Conservation (phyloP, 1,140 invertebrate genomes). For the Bombus impatiens region DNA sequence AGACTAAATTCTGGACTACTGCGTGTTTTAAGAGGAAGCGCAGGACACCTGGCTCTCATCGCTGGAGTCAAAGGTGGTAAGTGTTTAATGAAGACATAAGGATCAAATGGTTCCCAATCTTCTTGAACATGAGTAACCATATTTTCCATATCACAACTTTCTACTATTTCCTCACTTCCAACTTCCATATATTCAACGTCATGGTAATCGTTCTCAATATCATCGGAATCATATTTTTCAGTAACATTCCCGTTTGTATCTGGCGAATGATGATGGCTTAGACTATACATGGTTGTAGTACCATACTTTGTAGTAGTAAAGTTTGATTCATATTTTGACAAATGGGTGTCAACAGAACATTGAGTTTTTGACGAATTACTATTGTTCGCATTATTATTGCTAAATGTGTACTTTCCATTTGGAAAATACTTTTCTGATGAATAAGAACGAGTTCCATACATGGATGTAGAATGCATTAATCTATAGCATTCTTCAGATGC, state of each 20-base stretch:
- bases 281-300: slow-evolving; percentile 67
- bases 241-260: slow-evolving; percentile 76
- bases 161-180: slow-evolving; percentile 80
- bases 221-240: slow-evolving; percentile 74
- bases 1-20: slow-evolving; percentile 97
- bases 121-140: slow-evolving; percentile 85
- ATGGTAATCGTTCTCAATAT: slow-evolving; percentile 75
- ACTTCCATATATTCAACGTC: slow-evolving; percentile 80
- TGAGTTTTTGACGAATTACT: slow-evolving; percentile 69
- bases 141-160: slow-evolving; percentile 83
- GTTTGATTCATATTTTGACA: slow-evolving; percentile 72
- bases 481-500: slow-evolving; percentile 77
- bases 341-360: slow-evolving; percentile 64
- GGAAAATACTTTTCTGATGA: slow-evolving; percentile 71
- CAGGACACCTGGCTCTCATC: slow-evolving; percentile 92
- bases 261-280: slow-evolving; percentile 67
- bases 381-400: slow-evolving; percentile 76
- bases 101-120: slow-evolving; percentile 93
- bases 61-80: slow-evolving; percentile 94
- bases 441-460: slow-evolving; percentile 71
- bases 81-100: slow-evolving; percentile 95
- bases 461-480: slow-evolving; percentile 75
- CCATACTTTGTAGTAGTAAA: slow-evolving; percentile 64
- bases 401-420: slow-evolving; percentile 71
- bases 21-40: slow-evolving; percentile 95